phyloP scores from a whole-genome alignment of 2,888 invertebrate species.

The Pandemis cinnamomeana region DNA sequence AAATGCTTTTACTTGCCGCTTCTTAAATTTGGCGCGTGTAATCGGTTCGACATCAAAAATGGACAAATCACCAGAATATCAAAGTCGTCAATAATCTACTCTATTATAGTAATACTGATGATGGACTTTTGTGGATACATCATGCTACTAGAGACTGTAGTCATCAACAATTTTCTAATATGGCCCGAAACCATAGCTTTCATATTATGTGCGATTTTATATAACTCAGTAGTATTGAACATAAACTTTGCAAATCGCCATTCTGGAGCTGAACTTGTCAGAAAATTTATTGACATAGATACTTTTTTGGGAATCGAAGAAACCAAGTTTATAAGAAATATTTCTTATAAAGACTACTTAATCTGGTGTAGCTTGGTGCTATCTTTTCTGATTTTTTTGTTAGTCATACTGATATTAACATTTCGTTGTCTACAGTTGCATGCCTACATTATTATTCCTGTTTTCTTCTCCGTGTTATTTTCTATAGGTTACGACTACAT shows the following conservation, averaged over 20 bases:
- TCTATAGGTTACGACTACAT: constrained; percentile 58
- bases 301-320: constrained; percentile 59
- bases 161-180: constrained; percentile 50
- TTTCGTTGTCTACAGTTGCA: constrained; percentile 33
- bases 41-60: constrained; percentile 59
- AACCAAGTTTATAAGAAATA: constrained; percentile 65
- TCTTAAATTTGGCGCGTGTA: constrained; percentile 55
- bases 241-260: constrained; percentile 55
- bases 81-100: constrained; percentile 49
- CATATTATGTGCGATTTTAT: constrained; percentile 51
- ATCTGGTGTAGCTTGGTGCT: constrained; percentile 43
- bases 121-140: constrained; percentile 48
- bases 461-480: constrained; percentile 56
- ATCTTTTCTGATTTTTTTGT: constrained; percentile 49
- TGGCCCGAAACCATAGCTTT: constrained; percentile 57
- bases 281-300: constrained; percentile 61
- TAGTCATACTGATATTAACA: constrained; percentile 36
- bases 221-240: constrained; percentile 55
- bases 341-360: constrained; percentile 48
- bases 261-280: constrained; percentile 55
- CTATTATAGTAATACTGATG: constrained; percentile 48
- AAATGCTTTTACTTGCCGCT: constrained; percentile 44
- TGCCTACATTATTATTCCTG: constrained; percentile 50
- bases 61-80: constrained; percentile 53
- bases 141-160: constrained; percentile 51